Base-by-base conservation (phyloP, 2,113 vertebrate genomes). In the Takifugu bimaculatus region DNA sequence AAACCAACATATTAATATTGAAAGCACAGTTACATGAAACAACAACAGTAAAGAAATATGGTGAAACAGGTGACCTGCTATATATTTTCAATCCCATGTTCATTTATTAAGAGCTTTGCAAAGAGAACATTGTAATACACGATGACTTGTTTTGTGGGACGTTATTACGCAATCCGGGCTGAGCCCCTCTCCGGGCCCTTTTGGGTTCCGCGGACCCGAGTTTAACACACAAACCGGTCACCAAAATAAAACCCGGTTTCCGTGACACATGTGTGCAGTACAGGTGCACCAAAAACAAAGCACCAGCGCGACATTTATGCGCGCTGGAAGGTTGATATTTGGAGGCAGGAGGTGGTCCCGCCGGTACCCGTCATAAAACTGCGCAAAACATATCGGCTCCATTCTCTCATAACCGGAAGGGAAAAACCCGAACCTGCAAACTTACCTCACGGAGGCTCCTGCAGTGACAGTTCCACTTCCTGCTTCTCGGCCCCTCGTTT, bases 401-500 rank as follows among this genome's bases (percentile, higher is more conserved):
- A 39, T 39, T 39, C 35, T 39, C 1, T 10, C 35, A 9, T 39
- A 39, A 39, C 9, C 35, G 35, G 35, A 39, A 39, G 11, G 9
- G 65, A 60, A 49, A 53, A 60, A 44, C 4, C 1, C 26, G 5
- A 13, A 26, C 25, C 32, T 25, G 3, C 47, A 47, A 49, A 67
- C 80, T 81, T 47, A 85, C 83, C 78, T 57, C 50, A 2, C 12
- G 2, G 43, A 45, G 3, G 4, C 54, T 20, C 13, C 43, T 2
- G 14, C 45, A 2, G 6, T 25, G 43, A 53, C 48, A 43, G 26
- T 32, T 56, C 47, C 53, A 78, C 87, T 87, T 88, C 85, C 81
- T 75, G 74, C 48, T 76, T 58, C 13, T 13, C 1, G 50, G 27
- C 57, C 10, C 13, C 42, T 9, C 1, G 35, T 10, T 11, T 11